phyloP scores from a whole-genome alignment of 2,888 invertebrate genomes.

The Pyrocoelia pectoralis region DNA sequence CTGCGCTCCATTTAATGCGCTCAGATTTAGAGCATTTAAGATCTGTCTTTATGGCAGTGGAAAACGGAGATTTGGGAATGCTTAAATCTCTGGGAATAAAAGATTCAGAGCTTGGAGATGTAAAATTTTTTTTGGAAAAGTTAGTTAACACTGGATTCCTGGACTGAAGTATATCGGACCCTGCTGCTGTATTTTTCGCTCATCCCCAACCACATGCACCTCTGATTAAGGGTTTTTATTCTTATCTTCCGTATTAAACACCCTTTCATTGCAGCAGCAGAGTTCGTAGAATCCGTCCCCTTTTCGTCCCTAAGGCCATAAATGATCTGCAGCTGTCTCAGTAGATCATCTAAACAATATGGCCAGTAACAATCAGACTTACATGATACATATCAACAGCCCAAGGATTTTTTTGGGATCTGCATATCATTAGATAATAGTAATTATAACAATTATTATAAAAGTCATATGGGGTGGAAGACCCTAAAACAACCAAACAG shows the following conservation, averaged over 20 bases:
- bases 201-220: constrained; percentile 70
- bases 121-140: constrained; percentile 95
- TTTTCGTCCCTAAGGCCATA: constrained; percentile 26
- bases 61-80: constrained; percentile 94
- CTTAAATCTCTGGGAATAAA: constrained; percentile 93
- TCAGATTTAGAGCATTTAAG: constrained; percentile 92
- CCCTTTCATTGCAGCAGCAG: constrained; percentile 52
- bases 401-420: constrained; percentile 47
- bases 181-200: constrained; percentile 72
- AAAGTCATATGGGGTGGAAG: constrained; percentile 28
- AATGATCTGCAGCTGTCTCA: constrained; percentile 50
- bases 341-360: constrained; percentile 44
- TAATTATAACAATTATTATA: constrained; percentile 23
- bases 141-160: constrained; percentile 95
- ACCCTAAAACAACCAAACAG: constrained; percentile 17
- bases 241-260: constrained; percentile 57
- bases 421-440: constrained; percentile 49
- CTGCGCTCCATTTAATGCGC: constrained; percentile 84
- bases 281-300: constrained; percentile 53
- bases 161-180: constrained; percentile 72
- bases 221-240: constrained; percentile 77
- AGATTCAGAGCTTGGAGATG: constrained; percentile 93
- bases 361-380: constrained; percentile 53
- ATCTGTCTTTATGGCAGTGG: constrained; percentile 94
- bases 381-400: constrained; percentile 57